These are phyloP conservation scores for Lepilemur ruficaudatus DNA, from an alignment of 2,797 vertebrate genomes.

Conservation along the genomic window DNA sequence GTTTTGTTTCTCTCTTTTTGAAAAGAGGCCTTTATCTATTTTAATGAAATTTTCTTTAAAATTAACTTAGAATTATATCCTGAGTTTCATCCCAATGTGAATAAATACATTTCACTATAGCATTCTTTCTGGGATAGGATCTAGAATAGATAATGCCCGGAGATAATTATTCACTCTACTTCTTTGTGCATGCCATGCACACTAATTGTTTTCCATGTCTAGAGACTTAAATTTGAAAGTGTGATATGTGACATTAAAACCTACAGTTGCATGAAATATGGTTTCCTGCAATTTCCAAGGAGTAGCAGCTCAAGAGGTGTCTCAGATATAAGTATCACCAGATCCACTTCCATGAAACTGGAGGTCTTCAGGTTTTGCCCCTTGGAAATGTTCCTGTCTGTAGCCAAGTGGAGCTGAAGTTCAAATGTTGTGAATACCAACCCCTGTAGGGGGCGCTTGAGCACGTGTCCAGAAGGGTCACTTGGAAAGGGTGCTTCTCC, in stretches of 20 bases:
- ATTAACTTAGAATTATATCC: conserved; percentile 51
- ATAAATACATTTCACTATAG: conserved; percentile 38
- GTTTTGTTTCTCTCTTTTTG: conserved; percentile 47
- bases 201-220: conserved; percentile 13
- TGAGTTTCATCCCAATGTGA: conserved; percentile 46
- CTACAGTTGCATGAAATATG: conserved; percentile 54
- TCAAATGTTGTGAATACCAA: not conserved
- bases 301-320: not conserved
- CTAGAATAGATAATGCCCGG: conserved; percentile 32
- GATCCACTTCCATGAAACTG: not conserved
- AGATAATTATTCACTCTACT: conserved; percentile 52
- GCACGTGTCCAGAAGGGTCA: not conserved
- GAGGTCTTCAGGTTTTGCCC: conserved; percentile 6
- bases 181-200: conserved; percentile 26
- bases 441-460: not conserved
- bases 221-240: conserved; percentile 55
- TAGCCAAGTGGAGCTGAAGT: not conserved
- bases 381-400: conserved; percentile 26
- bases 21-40: conserved; percentile 54
- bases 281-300: conserved; percentile 33
- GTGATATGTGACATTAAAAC: conserved; percentile 53
- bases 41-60: conserved; percentile 64
- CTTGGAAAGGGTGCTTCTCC: conserved; percentile 1
- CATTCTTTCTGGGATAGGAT: conserved; percentile 18
- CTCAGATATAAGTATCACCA: conserved; percentile 44